A percentile compares a stretch with the other conserved stretches of the same genome.
Evolutionary conservation across 2,797 vertebrate genomes (phyloP).

Genomic region (Catharus ustulatus): DNA sequence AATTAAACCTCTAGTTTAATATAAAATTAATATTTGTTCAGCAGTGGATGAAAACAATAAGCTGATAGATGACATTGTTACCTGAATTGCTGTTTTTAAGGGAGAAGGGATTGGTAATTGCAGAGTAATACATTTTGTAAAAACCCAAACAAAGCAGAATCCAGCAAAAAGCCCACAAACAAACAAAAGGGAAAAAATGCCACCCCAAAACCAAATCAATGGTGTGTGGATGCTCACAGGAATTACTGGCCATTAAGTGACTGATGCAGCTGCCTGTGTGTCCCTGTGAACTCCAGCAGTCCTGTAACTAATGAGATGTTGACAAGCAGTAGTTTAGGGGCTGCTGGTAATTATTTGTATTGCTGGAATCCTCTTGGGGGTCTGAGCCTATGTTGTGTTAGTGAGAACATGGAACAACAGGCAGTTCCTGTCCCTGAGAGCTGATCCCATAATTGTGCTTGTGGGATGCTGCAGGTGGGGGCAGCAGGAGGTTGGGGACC

Average conservation of each 20-base stretch:
- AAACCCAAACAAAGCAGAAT: background rate
- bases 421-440: background rate
- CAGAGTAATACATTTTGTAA: background rate
- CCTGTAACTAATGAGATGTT: background rate
- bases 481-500: background rate
- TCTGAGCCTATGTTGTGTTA: background rate
- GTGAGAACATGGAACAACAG: background rate
- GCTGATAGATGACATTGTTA: background rate
- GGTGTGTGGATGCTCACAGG: background rate
- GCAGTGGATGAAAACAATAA: background rate
- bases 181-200: background rate
- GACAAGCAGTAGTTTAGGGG: background rate
- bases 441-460: background rate
- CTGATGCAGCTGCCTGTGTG: background rate
- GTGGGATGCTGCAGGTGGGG: background rate
- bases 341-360: background rate
- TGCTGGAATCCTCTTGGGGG: background rate
- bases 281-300: background rate
- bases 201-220: background rate
- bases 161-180: background rate
- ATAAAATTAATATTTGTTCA: background rate
- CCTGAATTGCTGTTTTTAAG: background rate
- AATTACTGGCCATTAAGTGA: background rate
- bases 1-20: background rate
- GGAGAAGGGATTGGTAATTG: background rate